Evolutionary conservation across 2,888 invertebrate species (phyloP).

Genomic region (Colletes collaris): DNA sequence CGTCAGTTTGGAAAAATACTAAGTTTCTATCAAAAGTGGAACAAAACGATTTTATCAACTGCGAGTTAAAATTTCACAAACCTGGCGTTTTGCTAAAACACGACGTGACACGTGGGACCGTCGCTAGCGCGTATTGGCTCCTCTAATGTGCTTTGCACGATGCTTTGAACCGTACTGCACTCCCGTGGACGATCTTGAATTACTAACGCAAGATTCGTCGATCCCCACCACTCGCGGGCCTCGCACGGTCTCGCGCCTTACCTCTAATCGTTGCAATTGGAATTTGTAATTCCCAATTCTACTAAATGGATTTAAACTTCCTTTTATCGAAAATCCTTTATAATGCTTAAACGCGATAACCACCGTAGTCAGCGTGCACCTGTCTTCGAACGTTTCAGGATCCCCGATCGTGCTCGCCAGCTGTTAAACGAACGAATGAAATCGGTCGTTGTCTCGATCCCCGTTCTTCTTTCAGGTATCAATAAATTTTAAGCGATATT

Average conservation of each 20-base stretch:
- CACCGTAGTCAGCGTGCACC: background rate
- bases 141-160: slow-evolving; percentile 7
- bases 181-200: slow-evolving; percentile 42
- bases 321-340: background rate
- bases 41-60: background rate
- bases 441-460: background rate
- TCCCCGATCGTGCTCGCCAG: background rate
- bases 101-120: background rate
- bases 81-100: background rate
- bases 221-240: slow-evolving; percentile 42
- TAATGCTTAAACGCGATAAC: background rate
- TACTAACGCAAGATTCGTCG: slow-evolving; percentile 45
- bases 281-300: slow-evolving; percentile 13
- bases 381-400: background rate
- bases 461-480: slow-evolving; percentile 9
- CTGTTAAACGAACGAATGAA: slow-evolving; percentile 10
- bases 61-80: slow-evolving; percentile 15
- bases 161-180: slow-evolving; percentile 50
- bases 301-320: background rate
- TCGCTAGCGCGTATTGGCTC: background rate
- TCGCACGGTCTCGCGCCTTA: slow-evolving; percentile 33
- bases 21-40: too few species aligned
- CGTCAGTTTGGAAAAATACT: too few species aligned
- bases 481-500: slow-evolving; percentile 13
- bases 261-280: slow-evolving; percentile 57